Base-by-base conservation (phyloP, 2,888 invertebrate species). In the Acanthoscelides obtectus region DNA sequence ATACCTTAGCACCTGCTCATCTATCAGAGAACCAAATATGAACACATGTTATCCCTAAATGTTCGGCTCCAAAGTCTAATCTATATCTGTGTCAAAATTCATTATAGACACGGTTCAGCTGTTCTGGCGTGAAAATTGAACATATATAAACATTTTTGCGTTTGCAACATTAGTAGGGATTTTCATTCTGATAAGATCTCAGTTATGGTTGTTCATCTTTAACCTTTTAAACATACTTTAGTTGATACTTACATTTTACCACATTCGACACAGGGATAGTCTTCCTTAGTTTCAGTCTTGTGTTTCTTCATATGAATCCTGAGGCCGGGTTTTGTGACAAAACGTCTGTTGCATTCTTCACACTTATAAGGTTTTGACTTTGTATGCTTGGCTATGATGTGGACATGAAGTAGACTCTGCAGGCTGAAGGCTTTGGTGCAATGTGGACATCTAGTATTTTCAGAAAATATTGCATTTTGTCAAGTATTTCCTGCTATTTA, bases 401-500 rank as follows among this genome's bases (percentile, higher is more conserved):
- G 90, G 0, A 86, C 84, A 74, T 88, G 88, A 27, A 90, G 84
- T 76, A 87, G 83, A 1, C 88, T 88, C 70, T 88, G 86, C 0
- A 89, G 86, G 65, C 87, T 84, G 80, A 89, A 90, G 0, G 86
- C 83, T 78, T 88, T 87, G 22, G 83, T 82, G 81, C 90, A 90
- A 67, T 86, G 84, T 66, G 87, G 86, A 80, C 90, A 90, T 79
- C 89, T 88, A 78, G 22, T 80, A 79, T n/a, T n/a, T 25, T 3
- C 25, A 25, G 66, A 45, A 66, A 19, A 20, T n/a, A 64, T 64
- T 64, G n/a, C n/a, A 20, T 64, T 20, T 64, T 5, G 5, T 64
- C 65, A 64, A 64, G 67, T 72, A 70, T 69, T 70, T 69, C 69
- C 25, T 25, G n/a, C n/a, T 25, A 25, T 25, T 25, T 25, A 6